Evolutionary conservation across 2,888 invertebrate species (phyloP), one percentile per base, ranked within the genome.

Genomic region (Poecilobothrus nobilitatus): DNA sequence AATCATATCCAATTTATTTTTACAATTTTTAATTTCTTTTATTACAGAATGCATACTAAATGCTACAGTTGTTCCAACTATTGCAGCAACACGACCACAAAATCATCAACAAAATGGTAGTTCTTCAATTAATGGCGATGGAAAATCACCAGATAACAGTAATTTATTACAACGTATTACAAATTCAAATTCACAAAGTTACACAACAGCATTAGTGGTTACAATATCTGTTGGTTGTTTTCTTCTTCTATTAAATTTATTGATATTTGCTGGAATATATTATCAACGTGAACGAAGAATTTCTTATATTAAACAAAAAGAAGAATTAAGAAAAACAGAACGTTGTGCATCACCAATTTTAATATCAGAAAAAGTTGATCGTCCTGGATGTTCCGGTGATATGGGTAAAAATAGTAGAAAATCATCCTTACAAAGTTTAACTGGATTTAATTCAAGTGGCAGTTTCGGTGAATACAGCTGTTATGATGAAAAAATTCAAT

Each of bases 181-280:
- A 9, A 90, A 91, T n/a, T 79, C 79, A 68, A 92, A 93, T 76
- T 92, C 92, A 76, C 93, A 93, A 78, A 93, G 91, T 70, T 94
- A 94, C 79, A 92, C 94, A 8, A 93, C 94, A 0, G 94, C 94
- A 0, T 83, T 95, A 21, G 91, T 93, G 9, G 92, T 94, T 37
- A 94, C 94, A 0, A 92, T 94, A 72, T 92, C 91, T 1, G 92
- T 93, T 10, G 93, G 92, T 1, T 92, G 92, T 76, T 92, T 93
- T 74, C 84, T 94, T 9, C 83, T 94, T 10, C 84, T 93, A 37
- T 84, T 94, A 34, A 94, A 94, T 77, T 89, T 93, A 15, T 84
- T 93, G 33, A 94, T 95, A 74, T 94, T 94, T 76, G 93, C 93
- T 65, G 94, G 94, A 1, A 93, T 93, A 71, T 94, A 92, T 77